Conservation (phyloP, 2,888 invertebrate genomes). For the Conchocele bisecta region DNA sequence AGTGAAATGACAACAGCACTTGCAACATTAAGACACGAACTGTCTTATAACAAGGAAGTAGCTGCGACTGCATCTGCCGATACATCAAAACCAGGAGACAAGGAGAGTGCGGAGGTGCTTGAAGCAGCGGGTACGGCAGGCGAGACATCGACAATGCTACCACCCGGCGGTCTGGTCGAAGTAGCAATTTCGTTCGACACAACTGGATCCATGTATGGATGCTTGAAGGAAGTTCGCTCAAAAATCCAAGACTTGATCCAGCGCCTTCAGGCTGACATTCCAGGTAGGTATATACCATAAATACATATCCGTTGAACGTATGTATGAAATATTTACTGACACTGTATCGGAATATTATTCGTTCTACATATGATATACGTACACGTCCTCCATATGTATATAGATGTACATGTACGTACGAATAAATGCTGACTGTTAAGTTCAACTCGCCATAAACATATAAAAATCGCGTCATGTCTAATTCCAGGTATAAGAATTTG, state of each 20-base stretch:
- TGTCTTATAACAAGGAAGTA: no score
- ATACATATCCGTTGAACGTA: no score
- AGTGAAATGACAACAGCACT: constrained; percentile 38
- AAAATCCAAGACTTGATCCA: constrained; percentile 67
- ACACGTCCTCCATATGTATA: no score
- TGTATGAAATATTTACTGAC: no score
- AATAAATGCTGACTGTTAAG: no score
- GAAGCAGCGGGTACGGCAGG: constrained; percentile 8
- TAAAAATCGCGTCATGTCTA: no score
- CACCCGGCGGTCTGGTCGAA: constrained; percentile 68
- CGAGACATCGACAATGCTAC: constrained; percentile 26
- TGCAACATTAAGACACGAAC: no score
- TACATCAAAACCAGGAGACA: background rate
- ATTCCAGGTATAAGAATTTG: constrained; percentile 71
- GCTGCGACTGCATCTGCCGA: background rate
- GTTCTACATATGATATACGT: no score
- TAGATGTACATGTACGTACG: no score
- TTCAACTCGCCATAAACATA: no score
- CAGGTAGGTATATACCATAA: constrained; percentile 45
- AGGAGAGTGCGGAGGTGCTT: background rate
- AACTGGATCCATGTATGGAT: constrained; percentile 75
- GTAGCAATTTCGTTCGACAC: constrained; percentile 77
- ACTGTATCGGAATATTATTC: no score
- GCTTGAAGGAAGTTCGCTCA: constrained; percentile 66
- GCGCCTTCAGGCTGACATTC: constrained; percentile 72